A percentile compares a stretch with the other conserved stretches of the same genome.
These are phyloP conservation scores for Hypomecis atomaria DNA, from an alignment of 2,888 invertebrate genomes.

Conservation along the genomic window DNA sequence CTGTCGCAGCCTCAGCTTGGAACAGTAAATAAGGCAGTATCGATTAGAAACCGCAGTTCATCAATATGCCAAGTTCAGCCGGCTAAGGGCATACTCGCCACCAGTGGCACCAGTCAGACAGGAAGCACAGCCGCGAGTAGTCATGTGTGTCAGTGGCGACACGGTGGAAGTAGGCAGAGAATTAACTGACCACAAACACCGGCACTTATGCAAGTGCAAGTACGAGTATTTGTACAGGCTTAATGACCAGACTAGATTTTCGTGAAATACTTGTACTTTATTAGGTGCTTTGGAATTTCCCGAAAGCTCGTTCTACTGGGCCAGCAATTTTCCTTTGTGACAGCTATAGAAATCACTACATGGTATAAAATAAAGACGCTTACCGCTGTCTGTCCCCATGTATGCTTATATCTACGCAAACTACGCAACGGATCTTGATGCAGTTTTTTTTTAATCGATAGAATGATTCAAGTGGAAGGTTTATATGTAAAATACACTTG, in stretches of 20 bases:
- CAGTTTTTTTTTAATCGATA: too few relatives aligned
- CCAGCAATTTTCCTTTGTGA: too few relatives aligned
- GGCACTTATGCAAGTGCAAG: constrained; percentile 13
- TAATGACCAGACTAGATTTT: not conserved
- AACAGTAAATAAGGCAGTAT: constrained; percentile 19
- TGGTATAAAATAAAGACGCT: too few relatives aligned
- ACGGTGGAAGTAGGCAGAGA: constrained; percentile 35
- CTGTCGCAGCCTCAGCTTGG: constrained; percentile 9
- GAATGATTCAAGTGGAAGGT: too few relatives aligned
- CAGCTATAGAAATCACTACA: too few relatives aligned
- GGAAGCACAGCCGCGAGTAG: constrained; percentile 38
- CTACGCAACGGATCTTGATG: too few relatives aligned
- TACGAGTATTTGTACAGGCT: constrained; percentile 2
- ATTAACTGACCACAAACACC: constrained; percentile 10
- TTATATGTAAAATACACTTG: too few relatives aligned
- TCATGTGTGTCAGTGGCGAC: constrained; percentile 52
- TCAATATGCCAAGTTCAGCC: constrained; percentile 43
- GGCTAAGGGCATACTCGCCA: constrained; percentile 38
- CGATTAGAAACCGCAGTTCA: constrained; percentile 42
- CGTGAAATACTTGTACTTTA: not conserved
- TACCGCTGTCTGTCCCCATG: too few relatives aligned
- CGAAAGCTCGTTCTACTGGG: too few relatives aligned
- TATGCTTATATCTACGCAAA: too few relatives aligned
- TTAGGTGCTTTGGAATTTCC: not conserved
- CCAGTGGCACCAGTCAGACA: constrained; percentile 32